Conservation (phyloP, 2,113 vertebrate genomes). For the Otis tarda region DNA sequence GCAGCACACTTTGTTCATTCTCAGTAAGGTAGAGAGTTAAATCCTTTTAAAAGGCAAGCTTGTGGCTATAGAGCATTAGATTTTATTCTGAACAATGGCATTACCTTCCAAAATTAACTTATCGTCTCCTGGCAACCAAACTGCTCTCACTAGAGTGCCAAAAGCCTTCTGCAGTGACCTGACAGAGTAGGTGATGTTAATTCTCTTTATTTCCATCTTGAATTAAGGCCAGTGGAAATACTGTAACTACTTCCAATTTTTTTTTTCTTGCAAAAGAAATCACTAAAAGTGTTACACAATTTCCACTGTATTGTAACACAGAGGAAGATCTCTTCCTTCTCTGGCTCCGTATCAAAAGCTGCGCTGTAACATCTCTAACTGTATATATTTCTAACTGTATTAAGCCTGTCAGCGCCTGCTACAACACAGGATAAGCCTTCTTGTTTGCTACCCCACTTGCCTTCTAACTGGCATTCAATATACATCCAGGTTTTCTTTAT, state of each 20-base stretch:
- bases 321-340: neutral
- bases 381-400: neutral
- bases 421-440: neutral
- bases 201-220: neutral
- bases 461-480: neutral
- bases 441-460: neutral
- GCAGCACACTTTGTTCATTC: neutral
- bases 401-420: neutral
- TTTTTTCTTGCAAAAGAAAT: neutral
- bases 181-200: neutral
- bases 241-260: neutral
- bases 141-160: neutral
- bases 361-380: neutral
- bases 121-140: conserved; percentile 57
- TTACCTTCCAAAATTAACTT: conserved; percentile 61
- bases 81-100: conserved; percentile 6
- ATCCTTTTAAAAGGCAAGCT: conserved; percentile 11
- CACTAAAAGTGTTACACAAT: neutral
- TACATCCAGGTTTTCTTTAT: neutral
- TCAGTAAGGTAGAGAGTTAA: neutral
- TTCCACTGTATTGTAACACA: neutral
- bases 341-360: neutral
- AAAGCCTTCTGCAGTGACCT: conserved; percentile 12
- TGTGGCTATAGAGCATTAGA: neutral
- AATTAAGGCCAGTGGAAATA: conserved; percentile 1